Evolutionary conservation across 2,888 invertebrate genomes (phyloP), one percentile per base, ranked within the genome.

Genomic region (Uloborus plumipes): DNA sequence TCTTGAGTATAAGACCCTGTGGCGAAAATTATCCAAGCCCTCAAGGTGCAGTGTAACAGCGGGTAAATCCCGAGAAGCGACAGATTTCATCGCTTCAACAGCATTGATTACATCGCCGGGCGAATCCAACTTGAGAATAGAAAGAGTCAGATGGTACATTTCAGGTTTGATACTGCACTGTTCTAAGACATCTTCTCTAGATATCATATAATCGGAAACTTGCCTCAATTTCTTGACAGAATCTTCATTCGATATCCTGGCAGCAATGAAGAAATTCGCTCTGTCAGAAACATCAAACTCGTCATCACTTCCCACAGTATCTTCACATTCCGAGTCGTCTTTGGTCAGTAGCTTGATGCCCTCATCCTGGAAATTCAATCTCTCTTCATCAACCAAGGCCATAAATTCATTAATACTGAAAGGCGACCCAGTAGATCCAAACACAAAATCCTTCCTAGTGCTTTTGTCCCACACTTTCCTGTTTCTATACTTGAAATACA

Each of bases 391-490:
- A 22, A 84, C 78, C 50, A 49, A 58, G 13, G 84, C 69, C 47
- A 81, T 75, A 18, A 86, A 74, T 1, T 86, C 86, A 49, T 81
- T 62, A 65, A 87, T 87, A 53, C 73, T 85, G 14, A 78, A 62
- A 13, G 71, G 59, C 55, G 74, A 82, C n/a, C 87, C 87, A n/a
- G 87, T 85, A n/a, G 87, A 87, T 58, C 90, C 90, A 87, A 90
- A 90, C 2, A 90, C 88, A 64, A 89, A 87, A 84, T 90, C 90
- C 20, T 89, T 82, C 62, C 90, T 86, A 0, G 85, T 84, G n/a
- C 86, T 86, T 84, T 90, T 90, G 85, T 90, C 90, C 90, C 90
- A 90, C 6, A 90, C 89, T 67, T 88, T 89, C n/a, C 87, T 85
- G 39, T 87, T 87, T 58, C 88, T 88, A 86, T 90, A 91, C 84